Conservation (phyloP, 1,140 invertebrate species). For the Charaxes varanes region DNA sequence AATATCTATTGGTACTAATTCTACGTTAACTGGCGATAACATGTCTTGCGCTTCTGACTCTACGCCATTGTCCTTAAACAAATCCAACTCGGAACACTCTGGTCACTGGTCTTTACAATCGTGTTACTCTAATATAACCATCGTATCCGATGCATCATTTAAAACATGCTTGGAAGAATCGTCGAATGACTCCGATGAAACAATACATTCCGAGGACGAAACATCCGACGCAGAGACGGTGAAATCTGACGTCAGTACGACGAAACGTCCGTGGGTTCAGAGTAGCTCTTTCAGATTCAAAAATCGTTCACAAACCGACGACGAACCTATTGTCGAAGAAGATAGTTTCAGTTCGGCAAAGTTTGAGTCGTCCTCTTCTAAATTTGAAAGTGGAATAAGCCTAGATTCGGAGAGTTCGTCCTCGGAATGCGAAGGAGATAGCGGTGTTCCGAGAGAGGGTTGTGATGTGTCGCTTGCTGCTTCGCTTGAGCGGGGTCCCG, state of each 20-base stretch:
- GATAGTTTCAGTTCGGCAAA: constrained; percentile 22
- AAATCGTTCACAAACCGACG: constrained; percentile 26
- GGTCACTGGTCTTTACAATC: constrained; percentile 60
- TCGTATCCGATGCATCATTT: constrained; percentile 54
- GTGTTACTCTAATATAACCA: constrained; percentile 59
- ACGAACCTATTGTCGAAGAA: constrained; percentile 40
- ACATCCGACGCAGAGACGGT: constrained; percentile 57
- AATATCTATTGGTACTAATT: constrained; percentile 46
- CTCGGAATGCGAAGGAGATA: constrained; percentile 45
- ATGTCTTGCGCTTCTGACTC: constrained; percentile 48
- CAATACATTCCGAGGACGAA: constrained; percentile 56
- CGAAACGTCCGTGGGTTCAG: constrained; percentile 59
- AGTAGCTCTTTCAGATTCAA: constrained; percentile 61
- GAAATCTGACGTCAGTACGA: constrained; percentile 52
- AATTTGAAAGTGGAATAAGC: constrained; percentile 54
- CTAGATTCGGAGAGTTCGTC: constrained; percentile 50
- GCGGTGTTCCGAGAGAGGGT: constrained; percentile 50
- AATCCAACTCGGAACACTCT: constrained; percentile 64
- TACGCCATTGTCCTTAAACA: constrained; percentile 39
- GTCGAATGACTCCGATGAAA: constrained; percentile 54
- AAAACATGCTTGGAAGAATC: constrained; percentile 61
- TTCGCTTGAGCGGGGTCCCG: constrained; percentile 66
- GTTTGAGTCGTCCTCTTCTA: constrained; percentile 33
- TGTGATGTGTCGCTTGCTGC: constrained; percentile 58
- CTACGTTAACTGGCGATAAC: constrained; percentile 49